These are phyloP conservation scores for Parnassius smintheus DNA, from an alignment of 2,888 invertebrate genomes.

Conservation along the genomic window DNA sequence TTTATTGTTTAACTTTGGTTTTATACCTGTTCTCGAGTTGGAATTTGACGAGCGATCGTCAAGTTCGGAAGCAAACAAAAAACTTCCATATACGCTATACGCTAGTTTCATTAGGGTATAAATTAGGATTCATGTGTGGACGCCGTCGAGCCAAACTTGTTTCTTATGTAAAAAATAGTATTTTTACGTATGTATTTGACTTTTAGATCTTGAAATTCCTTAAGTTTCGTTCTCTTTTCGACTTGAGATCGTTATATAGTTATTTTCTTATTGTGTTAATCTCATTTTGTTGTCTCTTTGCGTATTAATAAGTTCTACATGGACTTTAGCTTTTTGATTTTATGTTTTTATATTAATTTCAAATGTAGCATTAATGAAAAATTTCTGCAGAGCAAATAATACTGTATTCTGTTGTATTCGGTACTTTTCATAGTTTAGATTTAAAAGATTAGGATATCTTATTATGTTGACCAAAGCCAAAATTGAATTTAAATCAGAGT, in stretches of 20 bases:
- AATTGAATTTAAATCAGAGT: too few species aligned
- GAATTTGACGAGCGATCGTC: slow-evolving; percentile 49
- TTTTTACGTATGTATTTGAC: slow-evolving; percentile 71
- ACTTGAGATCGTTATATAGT: slow-evolving; percentile 55
- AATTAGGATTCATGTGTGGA: slow-evolving; percentile 66
- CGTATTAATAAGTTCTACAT: slow-evolving; percentile 28
- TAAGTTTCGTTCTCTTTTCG: slow-evolving; percentile 47
- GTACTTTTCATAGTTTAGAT: too few species aligned
- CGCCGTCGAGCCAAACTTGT: slow-evolving; percentile 49
- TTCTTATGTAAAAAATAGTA: slow-evolving; percentile 40
- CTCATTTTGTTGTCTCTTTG: slow-evolving; percentile 29
- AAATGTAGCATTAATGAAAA: too few species aligned
- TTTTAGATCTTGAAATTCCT: slow-evolving; percentile 66
- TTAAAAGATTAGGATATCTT: too few species aligned
- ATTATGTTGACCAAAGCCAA: too few species aligned
- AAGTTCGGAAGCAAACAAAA: slow-evolving; percentile 44
- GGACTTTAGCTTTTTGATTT: slow-evolving; percentile 7
- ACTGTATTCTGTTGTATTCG: too few species aligned
- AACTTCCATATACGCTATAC: slow-evolving; percentile 42
- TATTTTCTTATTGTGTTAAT: slow-evolving; percentile 38
- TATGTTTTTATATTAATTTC: too few species aligned
- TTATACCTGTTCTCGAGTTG: slow-evolving; percentile 50
- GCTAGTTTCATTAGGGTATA: slow-evolving; percentile 68
- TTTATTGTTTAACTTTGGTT: slow-evolving; percentile 60
- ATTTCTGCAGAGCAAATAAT: too few species aligned